Base-by-base conservation (phyloP, 2,888 invertebrate genomes). In the Polydrusus cervinus region DNA sequence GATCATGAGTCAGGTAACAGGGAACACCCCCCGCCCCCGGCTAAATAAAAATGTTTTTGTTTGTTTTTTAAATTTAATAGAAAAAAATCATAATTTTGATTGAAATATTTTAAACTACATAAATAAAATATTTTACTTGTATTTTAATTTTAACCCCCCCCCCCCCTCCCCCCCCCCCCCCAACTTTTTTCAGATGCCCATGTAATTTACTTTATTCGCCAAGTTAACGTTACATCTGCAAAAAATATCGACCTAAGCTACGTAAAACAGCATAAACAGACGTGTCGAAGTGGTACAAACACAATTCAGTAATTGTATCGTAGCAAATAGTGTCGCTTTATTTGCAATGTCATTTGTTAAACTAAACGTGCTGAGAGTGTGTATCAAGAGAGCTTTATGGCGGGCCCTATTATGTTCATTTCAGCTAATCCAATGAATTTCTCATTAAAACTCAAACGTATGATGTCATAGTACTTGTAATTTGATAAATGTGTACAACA, bases 401-500 rank as follows among this genome's bases (percentile, higher is more conserved):
- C 57, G 34, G 38, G 16, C 57, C 57, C 57, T 60, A 60, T 60
- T 60, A 60, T 60, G 57, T 60, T 16, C 57, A 60, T 60, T 60
- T 60, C 16, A 60, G 57, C 57, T 60, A 60, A 60, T 60, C 57
- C 57, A 40, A 60, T 60, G 57, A 60, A 60, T 34, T 60, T 38
- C 57, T 14, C 57, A 60, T 60, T 60, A 40, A 60, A 60, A 60
- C 16, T 38, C 11, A 40, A 55, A 68, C 51, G 51, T 65, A 65
- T 34, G 16, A 49, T 49, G 65, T 65, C 65, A 65, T 51, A 65
- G 51, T 34, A 10, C 51, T 65, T 9, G 49, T 65, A 65, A 65
- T 65, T 65, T 65, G 65, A 65, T 65, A 30, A 65, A 65, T 65
- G 49, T 65, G 47, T 49, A 38, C 57, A 60, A 18, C 16, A 38